phyloP scores from a whole-genome alignment of 2,113 vertebrate species.

The Caracal caracal region DNA sequence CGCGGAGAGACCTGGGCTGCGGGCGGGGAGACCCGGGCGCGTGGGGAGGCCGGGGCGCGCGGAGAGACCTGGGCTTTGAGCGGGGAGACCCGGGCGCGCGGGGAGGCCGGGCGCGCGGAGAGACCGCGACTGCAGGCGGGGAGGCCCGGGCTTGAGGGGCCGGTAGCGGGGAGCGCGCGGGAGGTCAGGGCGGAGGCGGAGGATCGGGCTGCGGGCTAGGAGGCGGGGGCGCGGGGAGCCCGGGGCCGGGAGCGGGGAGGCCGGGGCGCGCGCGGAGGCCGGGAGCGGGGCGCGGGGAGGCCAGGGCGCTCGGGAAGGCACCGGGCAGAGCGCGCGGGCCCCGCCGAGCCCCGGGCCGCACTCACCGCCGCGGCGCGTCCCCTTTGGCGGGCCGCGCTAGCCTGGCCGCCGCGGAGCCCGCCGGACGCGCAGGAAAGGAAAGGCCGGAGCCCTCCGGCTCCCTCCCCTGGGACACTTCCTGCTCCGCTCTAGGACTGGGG shows the following conservation, averaged over 20 bases:
- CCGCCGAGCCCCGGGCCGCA: not conserved
- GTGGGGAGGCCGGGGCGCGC: not conserved
- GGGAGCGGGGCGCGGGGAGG: not conserved
- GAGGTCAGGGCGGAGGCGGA: not conserved
- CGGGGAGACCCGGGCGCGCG: no score
- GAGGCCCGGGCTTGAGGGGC: not conserved
- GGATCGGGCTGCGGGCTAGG: not conserved
- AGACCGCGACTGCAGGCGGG: no score
- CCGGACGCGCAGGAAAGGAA: slow-evolving; percentile 65
- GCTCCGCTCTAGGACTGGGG: slow-evolving; percentile 81
- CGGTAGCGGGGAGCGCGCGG: not conserved
- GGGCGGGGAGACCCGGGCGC: not conserved
- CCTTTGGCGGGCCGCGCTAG: slow-evolving; percentile 50
- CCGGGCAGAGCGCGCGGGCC: not conserved
- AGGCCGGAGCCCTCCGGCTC: slow-evolving; percentile 74
- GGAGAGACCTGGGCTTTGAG: not conserved
- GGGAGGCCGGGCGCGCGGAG: not conserved
- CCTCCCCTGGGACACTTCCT: slow-evolving; percentile 82
- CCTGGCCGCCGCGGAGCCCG: slow-evolving; percentile 60
- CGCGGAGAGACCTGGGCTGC: not conserved
- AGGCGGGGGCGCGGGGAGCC: not conserved
- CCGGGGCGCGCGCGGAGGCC: no score
- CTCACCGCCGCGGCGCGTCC: slow-evolving; percentile 60
- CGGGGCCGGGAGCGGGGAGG: not conserved
- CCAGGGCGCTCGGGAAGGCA: not conserved